Percentiles rank a stretch among this genome's conserved stretches.
These are phyloP conservation scores for Pseudonaja textilis DNA, from an alignment of 2,113 vertebrate species.

Conservation along the genomic window DNA sequence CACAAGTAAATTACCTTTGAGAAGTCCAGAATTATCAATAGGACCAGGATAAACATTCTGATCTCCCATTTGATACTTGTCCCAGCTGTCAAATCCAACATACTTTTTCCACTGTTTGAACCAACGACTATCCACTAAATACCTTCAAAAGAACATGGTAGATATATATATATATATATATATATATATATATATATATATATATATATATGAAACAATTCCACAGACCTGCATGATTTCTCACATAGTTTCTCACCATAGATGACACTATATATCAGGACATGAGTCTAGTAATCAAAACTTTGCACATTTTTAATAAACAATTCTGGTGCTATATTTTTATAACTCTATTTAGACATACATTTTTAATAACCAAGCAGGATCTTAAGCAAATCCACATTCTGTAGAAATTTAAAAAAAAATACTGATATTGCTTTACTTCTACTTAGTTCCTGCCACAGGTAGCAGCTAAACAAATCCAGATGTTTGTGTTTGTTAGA, in stretches of 20 bases:
- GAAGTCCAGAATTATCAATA: conserved; percentile 95
- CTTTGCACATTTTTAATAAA: background rate
- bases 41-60: conserved; percentile 97
- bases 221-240: background rate
- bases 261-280: background rate
- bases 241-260: background rate
- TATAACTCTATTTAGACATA: background rate
- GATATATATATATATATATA: background rate
- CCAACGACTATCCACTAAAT: conserved; percentile 97
- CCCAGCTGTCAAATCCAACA: conserved; percentile 99
- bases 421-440: background rate
- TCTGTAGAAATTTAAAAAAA: background rate
- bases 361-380: background rate
- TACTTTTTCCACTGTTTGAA: conserved; percentile 99
- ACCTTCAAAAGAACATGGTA: conserved; percentile 75
- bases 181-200: background rate
- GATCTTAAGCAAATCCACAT: background rate
- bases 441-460: background rate
- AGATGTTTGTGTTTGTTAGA: background rate
- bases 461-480: background rate
- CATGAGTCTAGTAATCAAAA: background rate
- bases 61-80: conserved; percentile 98
- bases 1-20: conserved; percentile 83
- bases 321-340: background rate
- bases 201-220: background rate